Conservation (phyloP, 2,113 vertebrate genomes). For the Triplophysa dalaica region DNA sequence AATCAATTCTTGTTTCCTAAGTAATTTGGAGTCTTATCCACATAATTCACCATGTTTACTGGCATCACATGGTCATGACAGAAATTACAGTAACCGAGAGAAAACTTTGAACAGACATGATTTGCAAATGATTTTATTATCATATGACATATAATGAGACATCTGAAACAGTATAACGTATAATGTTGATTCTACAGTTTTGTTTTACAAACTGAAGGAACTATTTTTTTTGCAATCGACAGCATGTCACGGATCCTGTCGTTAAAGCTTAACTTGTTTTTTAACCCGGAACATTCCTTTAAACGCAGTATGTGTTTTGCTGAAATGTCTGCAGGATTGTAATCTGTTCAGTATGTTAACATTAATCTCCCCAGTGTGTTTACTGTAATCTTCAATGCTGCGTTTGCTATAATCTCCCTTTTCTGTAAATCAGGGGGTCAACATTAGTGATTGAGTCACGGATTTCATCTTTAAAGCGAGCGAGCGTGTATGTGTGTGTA, state of each 20-base stretch:
- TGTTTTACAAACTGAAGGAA: not conserved
- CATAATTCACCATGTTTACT: no score
- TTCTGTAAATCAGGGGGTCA: constrained; percentile 1
- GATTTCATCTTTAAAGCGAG: not conserved
- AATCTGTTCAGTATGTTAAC: constrained; percentile 25
- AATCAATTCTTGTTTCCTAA: no score
- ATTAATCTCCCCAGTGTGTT: constrained; percentile 32
- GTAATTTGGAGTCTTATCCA: no score
- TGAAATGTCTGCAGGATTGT: constrained; percentile 13
- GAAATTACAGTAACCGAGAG: no score
- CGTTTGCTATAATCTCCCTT: constrained; percentile 10
- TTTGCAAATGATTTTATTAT: no score
- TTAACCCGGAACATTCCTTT: constrained; percentile 8
- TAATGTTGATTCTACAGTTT: no score
- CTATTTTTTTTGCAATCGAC: not conserved
- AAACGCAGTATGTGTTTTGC: constrained; percentile 13
- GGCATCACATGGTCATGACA: no score
- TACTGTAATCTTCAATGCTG: constrained; percentile 9
- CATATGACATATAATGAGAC: no score
- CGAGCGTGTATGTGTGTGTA: not conserved
- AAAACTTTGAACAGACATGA: no score
- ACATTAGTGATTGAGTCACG: not conserved
- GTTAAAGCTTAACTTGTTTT: not conserved
- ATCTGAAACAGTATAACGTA: no score
- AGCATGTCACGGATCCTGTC: not conserved